Evolutionary conservation across 2,888 invertebrate genomes (phyloP).

Genomic region (Scaptomyza parva): DNA sequence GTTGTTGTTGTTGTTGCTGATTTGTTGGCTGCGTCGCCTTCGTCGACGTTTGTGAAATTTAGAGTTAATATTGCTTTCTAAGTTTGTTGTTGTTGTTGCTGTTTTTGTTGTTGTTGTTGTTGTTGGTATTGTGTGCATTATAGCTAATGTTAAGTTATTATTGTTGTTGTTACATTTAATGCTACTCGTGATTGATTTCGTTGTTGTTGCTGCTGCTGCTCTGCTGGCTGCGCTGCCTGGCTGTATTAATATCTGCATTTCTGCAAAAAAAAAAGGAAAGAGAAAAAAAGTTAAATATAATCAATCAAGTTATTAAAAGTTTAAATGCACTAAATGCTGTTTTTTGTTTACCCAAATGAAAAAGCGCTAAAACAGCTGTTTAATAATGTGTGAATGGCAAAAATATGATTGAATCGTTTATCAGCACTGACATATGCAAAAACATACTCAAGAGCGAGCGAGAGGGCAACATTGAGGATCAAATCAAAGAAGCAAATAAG

Average conservation of each 20-base stretch:
- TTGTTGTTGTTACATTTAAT: constrained; percentile 35
- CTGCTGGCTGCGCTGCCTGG: constrained; percentile 37
- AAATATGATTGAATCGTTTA: not conserved
- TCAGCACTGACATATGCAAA: not conserved
- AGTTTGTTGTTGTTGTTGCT: constrained; percentile 10
- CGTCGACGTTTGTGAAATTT: constrained; percentile 64
- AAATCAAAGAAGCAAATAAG: no score
- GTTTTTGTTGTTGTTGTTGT: constrained; percentile 6
- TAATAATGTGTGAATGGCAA: not conserved
- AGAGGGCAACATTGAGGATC: no score
- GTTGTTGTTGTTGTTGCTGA: constrained; percentile 24
- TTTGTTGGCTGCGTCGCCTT: constrained; percentile 43
- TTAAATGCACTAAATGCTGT: no score
- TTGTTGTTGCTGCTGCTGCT: constrained; percentile 31
- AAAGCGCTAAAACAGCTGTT: not conserved
- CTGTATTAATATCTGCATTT: constrained; percentile 56
- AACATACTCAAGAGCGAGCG: no score
- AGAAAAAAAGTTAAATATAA: not conserved
- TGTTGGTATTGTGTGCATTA: constrained; percentile 22
- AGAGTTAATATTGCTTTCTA: constrained; percentile 27
- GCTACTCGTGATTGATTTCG: constrained; percentile 50
- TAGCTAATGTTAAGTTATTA: constrained; percentile 28
- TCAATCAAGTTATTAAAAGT: no score
- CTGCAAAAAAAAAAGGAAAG: constrained; percentile 19
- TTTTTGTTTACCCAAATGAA: not conserved